Conservation (phyloP, 2,888 invertebrate species). For the Erebia epiphron region DNA sequence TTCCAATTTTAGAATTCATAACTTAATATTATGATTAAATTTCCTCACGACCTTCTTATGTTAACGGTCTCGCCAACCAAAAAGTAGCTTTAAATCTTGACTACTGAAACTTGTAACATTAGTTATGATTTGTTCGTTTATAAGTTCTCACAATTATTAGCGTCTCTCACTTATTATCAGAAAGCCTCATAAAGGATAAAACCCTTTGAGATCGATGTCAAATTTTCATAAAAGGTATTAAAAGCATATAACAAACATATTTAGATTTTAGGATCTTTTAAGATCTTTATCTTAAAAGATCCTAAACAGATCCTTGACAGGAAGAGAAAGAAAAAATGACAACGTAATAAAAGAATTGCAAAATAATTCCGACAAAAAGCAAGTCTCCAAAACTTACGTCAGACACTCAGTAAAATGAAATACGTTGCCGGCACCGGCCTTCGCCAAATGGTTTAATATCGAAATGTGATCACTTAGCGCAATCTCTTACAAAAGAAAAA, state of each 20-base stretch:
- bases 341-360: constrained; percentile 73
- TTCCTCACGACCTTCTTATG: neutral
- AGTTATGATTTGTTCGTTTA: too few relatives aligned
- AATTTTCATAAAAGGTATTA: too few relatives aligned
- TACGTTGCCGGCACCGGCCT: constrained; percentile 80
- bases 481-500: constrained; percentile 81
- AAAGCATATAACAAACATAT: neutral
- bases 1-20: constrained; percentile 18
- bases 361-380: constrained; percentile 78
- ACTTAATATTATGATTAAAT: constrained; percentile 19
- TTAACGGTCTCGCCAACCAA: neutral
- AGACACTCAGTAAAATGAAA: constrained; percentile 83
- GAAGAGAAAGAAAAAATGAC: constrained; percentile 53
- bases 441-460: constrained; percentile 83
- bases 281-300: too few relatives aligned
- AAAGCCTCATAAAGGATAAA: too few relatives aligned
- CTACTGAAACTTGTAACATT: too few relatives aligned
- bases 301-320: too few relatives aligned
- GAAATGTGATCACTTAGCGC: constrained; percentile 84
- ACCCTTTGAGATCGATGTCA: too few relatives aligned
- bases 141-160: too few relatives aligned
- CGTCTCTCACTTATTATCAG: too few relatives aligned
- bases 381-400: constrained; percentile 79
- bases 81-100: neutral
- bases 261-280: neutral